These are phyloP conservation scores for Psittacula echo DNA, from an alignment of 2,797 vertebrate genomes.

Conservation along the genomic window DNA sequence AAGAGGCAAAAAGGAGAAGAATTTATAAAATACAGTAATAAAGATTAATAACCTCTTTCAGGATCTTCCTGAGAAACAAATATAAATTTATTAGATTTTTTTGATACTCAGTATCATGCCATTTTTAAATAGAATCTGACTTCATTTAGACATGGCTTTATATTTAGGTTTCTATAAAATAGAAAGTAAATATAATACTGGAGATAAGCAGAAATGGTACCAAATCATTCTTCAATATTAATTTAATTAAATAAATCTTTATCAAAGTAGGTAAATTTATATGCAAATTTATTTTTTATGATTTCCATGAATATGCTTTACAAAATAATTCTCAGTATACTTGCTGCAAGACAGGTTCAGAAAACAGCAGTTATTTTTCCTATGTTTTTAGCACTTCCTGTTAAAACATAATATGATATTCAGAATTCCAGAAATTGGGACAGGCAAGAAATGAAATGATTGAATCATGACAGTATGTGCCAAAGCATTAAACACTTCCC, in stretches of 20 bases:
- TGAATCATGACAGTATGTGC: not conserved
- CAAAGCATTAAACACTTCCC: not conserved
- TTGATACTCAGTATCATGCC: not conserved
- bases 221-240: not conserved
- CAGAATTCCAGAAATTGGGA: not conserved
- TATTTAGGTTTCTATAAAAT: not conserved
- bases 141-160: not conserved
- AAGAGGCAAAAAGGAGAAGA: not conserved
- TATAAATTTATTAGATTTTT: not conserved
- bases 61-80: not conserved
- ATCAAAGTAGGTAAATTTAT: not conserved
- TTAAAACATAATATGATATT: slow-evolving; percentile 11
- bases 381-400: not conserved
- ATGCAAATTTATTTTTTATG: not conserved
- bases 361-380: not conserved
- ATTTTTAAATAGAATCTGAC: not conserved
- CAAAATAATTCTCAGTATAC: not conserved
- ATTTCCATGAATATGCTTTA: not conserved
- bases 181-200: not conserved
- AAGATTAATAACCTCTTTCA: not conserved
- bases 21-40: not conserved
- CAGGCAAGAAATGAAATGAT: not conserved
- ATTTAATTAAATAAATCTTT: not conserved
- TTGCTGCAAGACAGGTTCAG: not conserved
- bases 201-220: not conserved